Percentiles rank a stretch among this genome's conserved stretches.
These are phyloP conservation scores for Agriopis marginaria DNA, from an alignment of 2,888 invertebrate genomes.

Conservation along the genomic window DNA sequence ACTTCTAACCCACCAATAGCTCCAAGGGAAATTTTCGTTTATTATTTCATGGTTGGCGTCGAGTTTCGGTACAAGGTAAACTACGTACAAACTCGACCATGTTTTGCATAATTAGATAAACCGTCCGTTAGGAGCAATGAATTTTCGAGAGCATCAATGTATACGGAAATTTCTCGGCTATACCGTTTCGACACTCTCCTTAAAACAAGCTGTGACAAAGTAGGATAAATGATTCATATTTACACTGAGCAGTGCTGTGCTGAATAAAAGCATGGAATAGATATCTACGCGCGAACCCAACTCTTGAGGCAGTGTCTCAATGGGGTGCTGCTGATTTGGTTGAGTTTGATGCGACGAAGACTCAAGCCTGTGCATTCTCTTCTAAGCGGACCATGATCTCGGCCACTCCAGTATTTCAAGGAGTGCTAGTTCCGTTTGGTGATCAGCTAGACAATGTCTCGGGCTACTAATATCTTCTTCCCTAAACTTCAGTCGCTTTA, in stretches of 20 bases:
- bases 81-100: slow-evolving; percentile 67
- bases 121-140: slow-evolving; percentile 60
- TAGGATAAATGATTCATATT: background rate
- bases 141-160: slow-evolving; percentile 56
- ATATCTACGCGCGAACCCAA: too few species aligned
- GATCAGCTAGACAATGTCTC: too few species aligned
- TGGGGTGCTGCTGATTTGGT: too few species aligned
- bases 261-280: background rate
- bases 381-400: too few species aligned
- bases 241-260: background rate
- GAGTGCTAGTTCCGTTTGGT: too few species aligned
- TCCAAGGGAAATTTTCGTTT: slow-evolving; percentile 60
- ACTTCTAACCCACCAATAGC: slow-evolving; percentile 15
- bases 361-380: too few species aligned
- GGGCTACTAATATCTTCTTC: too few species aligned
- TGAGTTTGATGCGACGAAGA: too few species aligned
- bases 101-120: slow-evolving; percentile 78
- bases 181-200: slow-evolving; percentile 11
- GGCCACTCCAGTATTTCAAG: too few species aligned
- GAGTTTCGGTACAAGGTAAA: slow-evolving; percentile 58
- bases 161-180: slow-evolving; percentile 45
- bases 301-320: too few species aligned
- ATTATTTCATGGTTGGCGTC: slow-evolving; percentile 63
- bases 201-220: slow-evolving; percentile 22
- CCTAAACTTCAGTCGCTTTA: too few species aligned